Percentiles rank a stretch among this genome's conserved stretches.
Conservation (phyloP, 2,797 vertebrate genomes). For the Luscinia luscinia region DNA sequence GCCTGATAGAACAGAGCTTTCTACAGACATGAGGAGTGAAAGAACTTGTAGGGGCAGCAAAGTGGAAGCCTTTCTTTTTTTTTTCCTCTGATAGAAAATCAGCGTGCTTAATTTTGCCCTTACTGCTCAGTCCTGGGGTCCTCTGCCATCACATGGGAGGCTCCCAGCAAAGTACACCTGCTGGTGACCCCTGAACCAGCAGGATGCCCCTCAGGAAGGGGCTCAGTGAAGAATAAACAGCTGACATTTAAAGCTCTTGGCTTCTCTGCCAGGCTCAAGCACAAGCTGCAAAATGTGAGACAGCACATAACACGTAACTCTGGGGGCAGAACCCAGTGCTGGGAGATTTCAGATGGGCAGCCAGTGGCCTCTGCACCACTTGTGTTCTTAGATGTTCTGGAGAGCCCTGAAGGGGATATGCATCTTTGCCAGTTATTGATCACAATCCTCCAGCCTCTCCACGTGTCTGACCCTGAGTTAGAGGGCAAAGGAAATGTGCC, state of each 20-base stretch:
- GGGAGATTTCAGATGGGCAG: background rate
- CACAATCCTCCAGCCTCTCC: background rate
- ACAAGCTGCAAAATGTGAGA: background rate
- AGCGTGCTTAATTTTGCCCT: fast-evolving
- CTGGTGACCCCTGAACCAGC: background rate
- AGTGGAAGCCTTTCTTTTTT: background rate
- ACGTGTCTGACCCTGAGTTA: fast-evolving
- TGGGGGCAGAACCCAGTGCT: fast-evolving
- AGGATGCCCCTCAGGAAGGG: fast-evolving
- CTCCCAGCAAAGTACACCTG: background rate
- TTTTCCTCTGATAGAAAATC: background rate
- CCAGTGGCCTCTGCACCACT: background rate
- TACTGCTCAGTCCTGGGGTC: background rate
- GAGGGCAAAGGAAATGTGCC: background rate
- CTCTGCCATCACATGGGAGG: background rate
- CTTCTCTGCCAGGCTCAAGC: background rate
- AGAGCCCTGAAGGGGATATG: background rate
- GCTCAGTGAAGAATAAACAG: background rate
- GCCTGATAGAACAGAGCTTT: background rate
- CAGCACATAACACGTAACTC: background rate
- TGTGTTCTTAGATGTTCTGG: background rate
- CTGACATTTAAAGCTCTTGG: background rate
- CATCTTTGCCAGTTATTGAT: background rate
- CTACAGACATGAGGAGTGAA: background rate
- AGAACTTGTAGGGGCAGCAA: background rate